A percentile compares a stretch with the other conserved stretches of the same genome.
These are phyloP conservation scores for Rhadinocentrus ornatus DNA, from an alignment of 2,797 vertebrate genomes.

Conservation along the genomic window DNA sequence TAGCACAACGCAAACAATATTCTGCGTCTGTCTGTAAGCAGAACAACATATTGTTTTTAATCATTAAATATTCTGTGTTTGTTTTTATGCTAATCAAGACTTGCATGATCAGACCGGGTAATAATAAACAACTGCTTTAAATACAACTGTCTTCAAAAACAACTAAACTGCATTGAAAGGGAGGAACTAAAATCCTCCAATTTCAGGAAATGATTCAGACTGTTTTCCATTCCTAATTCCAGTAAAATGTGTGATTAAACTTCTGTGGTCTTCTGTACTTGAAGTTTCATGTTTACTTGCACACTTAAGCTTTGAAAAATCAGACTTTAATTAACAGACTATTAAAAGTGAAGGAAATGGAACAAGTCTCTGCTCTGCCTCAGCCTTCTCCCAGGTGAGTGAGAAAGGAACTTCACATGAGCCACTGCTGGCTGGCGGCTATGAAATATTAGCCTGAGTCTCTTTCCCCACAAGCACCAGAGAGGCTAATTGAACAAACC, in stretches of 20 bases:
- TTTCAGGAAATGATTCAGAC: constrained; percentile 42
- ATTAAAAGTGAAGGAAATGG: constrained; percentile 77
- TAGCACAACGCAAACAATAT: background rate
- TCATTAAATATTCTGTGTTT: constrained; percentile 11
- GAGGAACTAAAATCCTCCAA: constrained; percentile 34
- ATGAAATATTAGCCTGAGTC: constrained; percentile 77
- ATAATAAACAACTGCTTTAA: constrained; percentile 2
- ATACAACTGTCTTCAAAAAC: constrained; percentile 12
- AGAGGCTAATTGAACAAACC: constrained; percentile 79
- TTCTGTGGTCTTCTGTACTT: constrained; percentile 25
- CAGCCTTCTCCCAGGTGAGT: constrained; percentile 71
- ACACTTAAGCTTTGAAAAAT: constrained; percentile 47
- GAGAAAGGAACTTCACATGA: constrained; percentile 71
- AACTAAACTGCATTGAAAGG: constrained; percentile 3
- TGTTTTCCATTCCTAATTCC: constrained; percentile 58
- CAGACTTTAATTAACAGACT: constrained; percentile 76
- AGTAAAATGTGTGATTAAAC: constrained; percentile 36
- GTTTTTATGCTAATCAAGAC: constrained; percentile 21
- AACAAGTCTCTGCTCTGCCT: constrained; percentile 61
- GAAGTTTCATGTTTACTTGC: constrained; percentile 29
- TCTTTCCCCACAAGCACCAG: constrained; percentile 62
- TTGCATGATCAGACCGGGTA: constrained; percentile 1
- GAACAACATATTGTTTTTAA: constrained; percentile 5
- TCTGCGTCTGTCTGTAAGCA: constrained; percentile 14
- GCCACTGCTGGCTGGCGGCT: constrained; percentile 59